phyloP scores from a whole-genome alignment of 2,113 vertebrate species.

The Nymphicus hollandicus region DNA sequence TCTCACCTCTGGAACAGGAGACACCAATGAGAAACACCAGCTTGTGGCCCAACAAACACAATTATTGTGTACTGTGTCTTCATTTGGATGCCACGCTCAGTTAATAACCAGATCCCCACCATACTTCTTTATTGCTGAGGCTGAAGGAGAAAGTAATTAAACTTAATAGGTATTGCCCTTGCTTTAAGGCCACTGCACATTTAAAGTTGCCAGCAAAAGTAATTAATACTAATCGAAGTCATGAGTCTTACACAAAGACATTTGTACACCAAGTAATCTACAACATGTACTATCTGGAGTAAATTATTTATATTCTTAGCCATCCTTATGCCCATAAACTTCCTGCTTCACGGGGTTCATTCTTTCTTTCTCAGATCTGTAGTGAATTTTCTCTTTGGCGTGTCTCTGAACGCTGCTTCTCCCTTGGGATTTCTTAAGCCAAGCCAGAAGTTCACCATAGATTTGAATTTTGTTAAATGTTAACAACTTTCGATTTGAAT shows the following conservation, averaged over 20 bases:
- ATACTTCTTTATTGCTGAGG: slow-evolving; percentile 53
- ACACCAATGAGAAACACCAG: slow-evolving; percentile 3
- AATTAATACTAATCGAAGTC: slow-evolving; percentile 61
- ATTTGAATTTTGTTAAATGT: not conserved
- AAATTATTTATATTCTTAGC: not conserved
- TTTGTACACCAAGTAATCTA: slow-evolving; percentile 3
- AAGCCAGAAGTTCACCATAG: not conserved
- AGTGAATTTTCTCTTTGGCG: not conserved
- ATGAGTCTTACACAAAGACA: slow-evolving; percentile 43
- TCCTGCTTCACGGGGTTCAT: not conserved
- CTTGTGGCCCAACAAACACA: slow-evolving; percentile 7
- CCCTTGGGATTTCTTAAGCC: not conserved
- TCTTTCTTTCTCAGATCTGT: not conserved
- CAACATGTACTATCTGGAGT: not conserved
- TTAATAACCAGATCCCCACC: slow-evolving; percentile 54
- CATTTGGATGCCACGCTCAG: slow-evolving; percentile 61
- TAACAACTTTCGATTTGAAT: not conserved
- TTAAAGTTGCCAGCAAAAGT: slow-evolving; percentile 18
- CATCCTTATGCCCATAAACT: not conserved
- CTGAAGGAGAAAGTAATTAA: slow-evolving; percentile 68
- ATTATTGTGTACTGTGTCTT: slow-evolving; percentile 56
- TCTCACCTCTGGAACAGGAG: not conserved
- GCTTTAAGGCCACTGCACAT: slow-evolving; percentile 39
- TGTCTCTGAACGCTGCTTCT: not conserved
- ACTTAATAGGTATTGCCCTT: slow-evolving; percentile 64